A percentile compares a stretch with the other conserved stretches of the same genome.
Conservation (phyloP, 2,888 invertebrate genomes). For the Helicoverpa assulta region DNA sequence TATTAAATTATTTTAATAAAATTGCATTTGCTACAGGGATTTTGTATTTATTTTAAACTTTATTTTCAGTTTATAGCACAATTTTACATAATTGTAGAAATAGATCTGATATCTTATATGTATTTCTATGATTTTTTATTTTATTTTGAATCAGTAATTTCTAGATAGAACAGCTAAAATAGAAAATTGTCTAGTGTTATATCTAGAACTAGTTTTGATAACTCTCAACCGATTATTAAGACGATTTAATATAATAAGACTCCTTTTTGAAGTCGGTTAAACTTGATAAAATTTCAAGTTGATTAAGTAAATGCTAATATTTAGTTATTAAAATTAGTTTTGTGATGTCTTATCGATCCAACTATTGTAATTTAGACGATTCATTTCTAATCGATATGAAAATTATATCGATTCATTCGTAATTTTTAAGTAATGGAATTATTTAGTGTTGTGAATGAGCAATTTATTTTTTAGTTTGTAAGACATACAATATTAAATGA, state of each 20-base stretch:
- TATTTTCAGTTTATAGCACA: conserved; percentile 26
- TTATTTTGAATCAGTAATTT: conserved; percentile 13
- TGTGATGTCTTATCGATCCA: conserved; percentile 22
- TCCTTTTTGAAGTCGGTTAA: neutral
- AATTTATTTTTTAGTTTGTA: conserved; percentile 62
- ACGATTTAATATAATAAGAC: conserved; percentile 3
- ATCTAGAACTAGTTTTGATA: conserved; percentile 31
- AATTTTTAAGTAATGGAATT: conserved; percentile 51
- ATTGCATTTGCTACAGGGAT: conserved; percentile 42
- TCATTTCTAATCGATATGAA: conserved; percentile 24
- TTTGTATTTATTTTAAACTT: conserved; percentile 40
- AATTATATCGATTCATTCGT: conserved; percentile 30
- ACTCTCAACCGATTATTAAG: conserved; percentile 14
- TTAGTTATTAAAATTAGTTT: conserved; percentile 36
- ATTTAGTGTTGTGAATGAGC: conserved; percentile 69
- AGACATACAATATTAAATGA: conserved; percentile 50
- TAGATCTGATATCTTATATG: conserved; percentile 14
- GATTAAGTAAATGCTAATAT: conserved; percentile 7
- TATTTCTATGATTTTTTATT: conserved; percentile 5
- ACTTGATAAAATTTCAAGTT: conserved; percentile 14
- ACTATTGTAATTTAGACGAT: conserved; percentile 33
- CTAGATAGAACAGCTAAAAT: conserved; percentile 16
- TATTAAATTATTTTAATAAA: conserved; percentile 22
- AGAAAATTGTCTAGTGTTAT: conserved; percentile 11
- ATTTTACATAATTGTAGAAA: conserved; percentile 9